Conservation (phyloP, 2,888 invertebrate species). For the Elysia crispata region DNA sequence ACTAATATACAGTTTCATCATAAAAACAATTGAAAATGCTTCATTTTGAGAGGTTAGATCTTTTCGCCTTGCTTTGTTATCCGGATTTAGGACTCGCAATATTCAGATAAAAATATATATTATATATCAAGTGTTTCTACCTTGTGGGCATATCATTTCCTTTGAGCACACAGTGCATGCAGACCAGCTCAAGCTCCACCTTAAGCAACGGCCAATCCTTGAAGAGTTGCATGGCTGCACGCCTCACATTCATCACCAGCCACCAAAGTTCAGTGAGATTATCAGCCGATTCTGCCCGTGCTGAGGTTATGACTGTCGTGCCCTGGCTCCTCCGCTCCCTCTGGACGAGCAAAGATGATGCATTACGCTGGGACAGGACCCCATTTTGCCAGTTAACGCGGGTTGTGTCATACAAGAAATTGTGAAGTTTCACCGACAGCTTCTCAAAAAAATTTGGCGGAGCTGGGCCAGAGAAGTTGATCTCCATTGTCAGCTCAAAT, state of each 20-base stretch:
- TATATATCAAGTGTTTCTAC: too few relatives aligned
- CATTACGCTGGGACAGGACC: constrained; percentile 63
- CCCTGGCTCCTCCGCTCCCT: constrained; percentile 54
- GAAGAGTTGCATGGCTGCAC: constrained; percentile 61
- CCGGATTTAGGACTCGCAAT: too few relatives aligned
- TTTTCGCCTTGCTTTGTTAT: too few relatives aligned
- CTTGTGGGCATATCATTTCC: constrained; percentile 56
- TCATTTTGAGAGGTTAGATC: too few relatives aligned
- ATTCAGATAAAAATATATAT: too few relatives aligned
- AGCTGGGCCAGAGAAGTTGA: constrained; percentile 63
- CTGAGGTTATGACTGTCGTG: constrained; percentile 60
- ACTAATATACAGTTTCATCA: too few relatives aligned
- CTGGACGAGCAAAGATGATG: constrained; percentile 59
- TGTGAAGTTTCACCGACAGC: constrained; percentile 66
- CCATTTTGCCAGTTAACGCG: constrained; percentile 70
- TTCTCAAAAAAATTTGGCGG: constrained; percentile 73
- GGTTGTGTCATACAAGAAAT: constrained; percentile 56
- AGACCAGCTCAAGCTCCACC: constrained; percentile 63
- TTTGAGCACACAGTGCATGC: constrained; percentile 66
- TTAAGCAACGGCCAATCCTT: constrained; percentile 71
- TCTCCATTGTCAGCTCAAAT: constrained; percentile 58
- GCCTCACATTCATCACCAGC: constrained; percentile 59
- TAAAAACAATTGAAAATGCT: too few relatives aligned
- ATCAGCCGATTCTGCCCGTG: constrained; percentile 56
- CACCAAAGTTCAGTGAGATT: constrained; percentile 71